Evolutionary conservation across 2,113 vertebrate species (phyloP).

Genomic region (Orientallactaga bullata): DNA sequence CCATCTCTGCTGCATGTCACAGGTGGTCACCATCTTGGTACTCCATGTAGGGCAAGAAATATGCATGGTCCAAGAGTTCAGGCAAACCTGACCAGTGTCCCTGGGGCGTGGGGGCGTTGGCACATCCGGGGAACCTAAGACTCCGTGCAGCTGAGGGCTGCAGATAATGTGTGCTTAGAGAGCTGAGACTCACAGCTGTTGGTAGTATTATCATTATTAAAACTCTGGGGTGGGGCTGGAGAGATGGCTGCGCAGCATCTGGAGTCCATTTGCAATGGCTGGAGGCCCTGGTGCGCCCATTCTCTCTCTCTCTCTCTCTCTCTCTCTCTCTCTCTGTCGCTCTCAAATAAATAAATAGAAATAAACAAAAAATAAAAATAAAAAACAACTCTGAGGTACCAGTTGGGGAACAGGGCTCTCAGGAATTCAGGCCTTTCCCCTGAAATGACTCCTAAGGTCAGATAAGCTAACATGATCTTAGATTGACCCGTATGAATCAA

Average conservation of each 20-base stretch:
- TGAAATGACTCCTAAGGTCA: background rate
- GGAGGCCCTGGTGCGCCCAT: too few species aligned
- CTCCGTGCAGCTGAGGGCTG: background rate
- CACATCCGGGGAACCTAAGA: background rate
- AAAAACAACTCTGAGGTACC: background rate
- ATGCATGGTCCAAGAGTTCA: fast-evolving
- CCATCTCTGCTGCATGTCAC: fast-evolving
- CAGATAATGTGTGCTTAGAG: background rate
- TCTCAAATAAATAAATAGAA: too few species aligned
- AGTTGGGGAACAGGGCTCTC: background rate
- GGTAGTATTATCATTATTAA: background rate
- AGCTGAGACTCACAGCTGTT: background rate
- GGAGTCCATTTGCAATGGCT: too few species aligned
- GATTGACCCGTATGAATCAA: background rate
- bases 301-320: too few species aligned
- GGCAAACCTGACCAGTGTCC: background rate
- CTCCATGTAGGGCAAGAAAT: background rate
- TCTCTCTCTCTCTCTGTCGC: too few species aligned
- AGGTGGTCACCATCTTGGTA: fast-evolving
- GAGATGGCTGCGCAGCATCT: too few species aligned
- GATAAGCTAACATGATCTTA: background rate
- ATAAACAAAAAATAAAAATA: too few species aligned
- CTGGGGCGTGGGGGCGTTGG: background rate
- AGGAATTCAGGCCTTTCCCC: background rate
- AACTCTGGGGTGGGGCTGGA: background rate